Evolutionary conservation across 2,113 vertebrate species (phyloP).

Genomic region (Barbus barbus): DNA sequence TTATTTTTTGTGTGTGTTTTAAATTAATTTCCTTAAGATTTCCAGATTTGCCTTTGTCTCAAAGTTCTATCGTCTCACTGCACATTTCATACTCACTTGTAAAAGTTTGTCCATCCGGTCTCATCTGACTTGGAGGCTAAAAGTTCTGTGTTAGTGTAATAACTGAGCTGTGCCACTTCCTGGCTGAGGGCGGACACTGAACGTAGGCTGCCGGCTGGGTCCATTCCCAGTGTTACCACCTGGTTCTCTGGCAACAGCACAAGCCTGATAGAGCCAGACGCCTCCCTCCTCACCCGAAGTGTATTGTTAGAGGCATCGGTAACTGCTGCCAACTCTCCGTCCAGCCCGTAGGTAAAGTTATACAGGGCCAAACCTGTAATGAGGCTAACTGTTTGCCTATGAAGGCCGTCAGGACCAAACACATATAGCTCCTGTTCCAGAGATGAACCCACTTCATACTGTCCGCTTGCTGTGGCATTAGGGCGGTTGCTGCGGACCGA

Average conservation of each 20-base stretch:
- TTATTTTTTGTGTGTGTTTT: no score
- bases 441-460: constrained; percentile 85
- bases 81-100: constrained; percentile 79
- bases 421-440: constrained; percentile 87
- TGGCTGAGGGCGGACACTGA: constrained; percentile 83
- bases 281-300: constrained; percentile 83
- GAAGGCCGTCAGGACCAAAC: constrained; percentile 84
- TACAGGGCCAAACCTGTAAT: constrained; percentile 85
- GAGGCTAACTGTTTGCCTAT: constrained; percentile 86
- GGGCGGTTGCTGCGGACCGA: constrained; percentile 84
- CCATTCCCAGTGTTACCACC: constrained; percentile 83
- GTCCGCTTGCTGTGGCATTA: constrained; percentile 76
- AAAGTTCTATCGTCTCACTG: background rate
- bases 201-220: constrained; percentile 81
- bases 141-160: constrained; percentile 83
- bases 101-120: constrained; percentile 90
- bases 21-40: background rate
- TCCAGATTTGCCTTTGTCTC: background rate
- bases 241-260: constrained; percentile 88
- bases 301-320: constrained; percentile 85
- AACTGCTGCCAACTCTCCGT: constrained; percentile 77
- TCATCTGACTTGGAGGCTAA: constrained; percentile 88
- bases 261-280: constrained; percentile 80
- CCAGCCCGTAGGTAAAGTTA: constrained; percentile 86
- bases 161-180: constrained; percentile 88